A percentile compares a stretch with the other conserved stretches of the same genome.
Conservation (phyloP, 2,888 invertebrate species). For the Troides helena region DNA sequence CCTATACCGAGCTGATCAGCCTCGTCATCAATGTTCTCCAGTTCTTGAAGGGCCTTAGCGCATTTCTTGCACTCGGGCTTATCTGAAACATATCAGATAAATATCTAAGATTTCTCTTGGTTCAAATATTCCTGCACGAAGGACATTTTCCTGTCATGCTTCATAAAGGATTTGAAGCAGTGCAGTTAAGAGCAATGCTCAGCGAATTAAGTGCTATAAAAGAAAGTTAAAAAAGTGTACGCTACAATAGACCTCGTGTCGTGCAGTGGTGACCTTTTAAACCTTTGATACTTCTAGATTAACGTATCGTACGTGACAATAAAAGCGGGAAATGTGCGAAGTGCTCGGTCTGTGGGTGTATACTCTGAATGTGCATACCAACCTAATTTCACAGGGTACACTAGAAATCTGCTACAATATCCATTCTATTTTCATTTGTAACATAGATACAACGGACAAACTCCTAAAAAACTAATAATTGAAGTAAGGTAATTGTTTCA, state of each 20-base stretch:
- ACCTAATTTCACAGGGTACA: constrained; percentile 35
- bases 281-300: constrained; percentile 19
- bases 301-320: constrained; percentile 22
- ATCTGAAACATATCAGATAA: constrained; percentile 80
- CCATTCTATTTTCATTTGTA: constrained; percentile 30
- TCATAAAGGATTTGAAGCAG: constrained; percentile 61
- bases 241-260: constrained; percentile 46
- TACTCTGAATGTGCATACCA: constrained; percentile 25
- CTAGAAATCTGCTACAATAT: constrained; percentile 34
- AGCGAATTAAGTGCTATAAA: constrained; percentile 55
- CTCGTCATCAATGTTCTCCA: constrained; percentile 97
- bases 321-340: constrained; percentile 29
- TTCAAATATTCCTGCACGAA: neutral
- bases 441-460: constrained; percentile 16
- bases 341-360: constrained; percentile 26
- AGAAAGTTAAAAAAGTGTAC: constrained; percentile 55
- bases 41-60: constrained; percentile 92
- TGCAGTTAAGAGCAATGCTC: constrained; percentile 69
- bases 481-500: neutral
- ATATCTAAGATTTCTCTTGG: constrained; percentile 19
- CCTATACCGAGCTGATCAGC: constrained; percentile 96
- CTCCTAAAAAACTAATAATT: neutral
- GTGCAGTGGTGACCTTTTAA: constrained; percentile 38
- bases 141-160: constrained; percentile 48
- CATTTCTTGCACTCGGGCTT: constrained; percentile 96